Base-by-base conservation (phyloP, 2,113 vertebrate genomes). In the Etia nguti region DNA sequence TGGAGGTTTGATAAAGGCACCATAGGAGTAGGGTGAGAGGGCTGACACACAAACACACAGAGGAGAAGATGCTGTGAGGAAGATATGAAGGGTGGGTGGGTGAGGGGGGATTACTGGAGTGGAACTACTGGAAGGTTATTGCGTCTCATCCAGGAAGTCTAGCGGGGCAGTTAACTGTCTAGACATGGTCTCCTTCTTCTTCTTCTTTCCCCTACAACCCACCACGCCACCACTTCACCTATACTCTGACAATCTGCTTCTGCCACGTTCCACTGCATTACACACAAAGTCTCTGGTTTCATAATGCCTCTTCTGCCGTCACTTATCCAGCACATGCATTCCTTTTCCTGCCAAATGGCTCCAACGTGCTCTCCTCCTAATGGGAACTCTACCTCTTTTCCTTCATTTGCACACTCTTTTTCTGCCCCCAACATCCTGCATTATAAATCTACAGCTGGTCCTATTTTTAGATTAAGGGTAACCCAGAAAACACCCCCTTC, bases 391-490 rank as follows among this genome's bases (percentile, higher is more conserved):
- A 79, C 85, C 43, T 86, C 83, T 86, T 89, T 89, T 84, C 84
- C 80, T 90, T 86, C 81, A 89, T 93, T 92, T 91, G 82, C 92
- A 81, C 70, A 43, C 62, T 52, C 85, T 79, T 85, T 31, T 57
- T 31, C 84, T 15, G 22, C 22, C 81, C 26, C 85, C 52, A 83
- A 31, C 85, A 57, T 89, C 90, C 82, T 95, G 93, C 93, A 94
- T 95, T 94, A 95, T 93, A 88, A 92, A 96, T 93, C 90, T 86
- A 93, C 92, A 91, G 89, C 91, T 59, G 73, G 48, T 46, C 87
- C 93, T 96, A 96, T 96, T 96, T 95, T 94, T 96, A 96, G 94
- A 90, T 41, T 11, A 59, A 89, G 94, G 95, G 93, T 95, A 94
- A 94, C 94, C 95, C 94, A 95, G 93, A 95, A 95, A 93, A 92